These are phyloP conservation scores for Astur gentilis DNA, from an alignment of 2,113 vertebrate genomes.

Conservation along the genomic window DNA sequence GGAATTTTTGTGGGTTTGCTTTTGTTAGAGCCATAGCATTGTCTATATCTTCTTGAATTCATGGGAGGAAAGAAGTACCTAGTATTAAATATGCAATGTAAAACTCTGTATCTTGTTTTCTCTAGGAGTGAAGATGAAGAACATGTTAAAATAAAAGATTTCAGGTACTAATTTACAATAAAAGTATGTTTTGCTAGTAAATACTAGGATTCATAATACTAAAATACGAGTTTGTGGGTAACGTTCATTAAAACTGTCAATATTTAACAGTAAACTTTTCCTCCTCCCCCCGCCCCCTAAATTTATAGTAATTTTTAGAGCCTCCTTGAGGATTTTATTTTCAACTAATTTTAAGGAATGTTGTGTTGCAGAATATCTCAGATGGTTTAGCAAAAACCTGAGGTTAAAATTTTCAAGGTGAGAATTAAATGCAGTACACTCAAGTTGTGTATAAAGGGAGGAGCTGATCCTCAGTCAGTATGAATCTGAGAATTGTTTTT, in stretches of 20 bases:
- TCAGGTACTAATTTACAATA: constrained; percentile 74
- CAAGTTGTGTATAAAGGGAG: not conserved
- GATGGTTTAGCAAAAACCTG: not conserved
- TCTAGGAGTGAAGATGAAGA: constrained; percentile 86
- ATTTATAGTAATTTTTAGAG: not conserved
- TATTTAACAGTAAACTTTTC: not conserved
- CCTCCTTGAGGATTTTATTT: not conserved
- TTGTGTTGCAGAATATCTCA: not conserved
- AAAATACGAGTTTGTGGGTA: not conserved
- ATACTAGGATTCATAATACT: not conserved
- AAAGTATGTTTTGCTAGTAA: not conserved
- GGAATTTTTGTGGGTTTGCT: not conserved
- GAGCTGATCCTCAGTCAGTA: not conserved
- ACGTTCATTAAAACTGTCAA: not conserved
- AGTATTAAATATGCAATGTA: not conserved
- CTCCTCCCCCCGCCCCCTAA: not conserved
- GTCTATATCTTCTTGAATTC: not conserved
- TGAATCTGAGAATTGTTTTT: not conserved
- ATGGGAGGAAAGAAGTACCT: not conserved
- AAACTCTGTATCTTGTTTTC: not conserved
- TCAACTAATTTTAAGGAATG: not conserved
- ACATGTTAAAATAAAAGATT: constrained; percentile 85
- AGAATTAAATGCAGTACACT: not conserved
- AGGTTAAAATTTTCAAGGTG: not conserved
- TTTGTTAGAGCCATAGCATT: not conserved